Evolutionary conservation across 2,113 vertebrate genomes (phyloP).

Genomic region (Falco punctatus): DNA sequence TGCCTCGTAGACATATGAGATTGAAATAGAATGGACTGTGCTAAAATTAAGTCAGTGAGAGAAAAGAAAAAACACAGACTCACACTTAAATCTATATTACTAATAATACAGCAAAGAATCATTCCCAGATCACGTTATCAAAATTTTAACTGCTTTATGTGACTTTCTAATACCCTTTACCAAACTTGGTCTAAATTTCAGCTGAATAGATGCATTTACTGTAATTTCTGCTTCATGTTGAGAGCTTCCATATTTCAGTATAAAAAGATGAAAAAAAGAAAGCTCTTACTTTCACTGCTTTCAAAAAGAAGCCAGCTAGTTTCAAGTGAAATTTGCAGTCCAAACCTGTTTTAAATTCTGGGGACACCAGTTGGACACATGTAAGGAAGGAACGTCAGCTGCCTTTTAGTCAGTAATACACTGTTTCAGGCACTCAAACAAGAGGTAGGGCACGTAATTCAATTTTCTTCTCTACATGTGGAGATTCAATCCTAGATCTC

Average conservation of each 20-base stretch:
- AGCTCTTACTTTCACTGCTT: background rate
- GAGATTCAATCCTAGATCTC: background rate
- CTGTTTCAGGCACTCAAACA: background rate
- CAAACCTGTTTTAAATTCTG: background rate
- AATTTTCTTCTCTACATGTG: background rate
- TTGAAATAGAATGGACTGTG: background rate
- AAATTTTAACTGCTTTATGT: background rate
- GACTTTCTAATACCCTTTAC: background rate
- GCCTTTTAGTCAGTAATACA: background rate
- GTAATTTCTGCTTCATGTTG: background rate
- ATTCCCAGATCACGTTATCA: background rate
- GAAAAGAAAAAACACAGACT: background rate
- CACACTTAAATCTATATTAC: background rate
- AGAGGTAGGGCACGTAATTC: background rate
- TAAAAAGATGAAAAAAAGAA: background rate
- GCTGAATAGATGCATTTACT: background rate
- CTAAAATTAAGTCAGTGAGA: background rate
- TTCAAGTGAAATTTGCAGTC: background rate
- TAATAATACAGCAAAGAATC: background rate
- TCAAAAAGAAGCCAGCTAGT: background rate
- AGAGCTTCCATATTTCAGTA: background rate
- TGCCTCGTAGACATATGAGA: background rate
- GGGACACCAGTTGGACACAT: rapidly evolving
- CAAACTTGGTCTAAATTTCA: background rate
- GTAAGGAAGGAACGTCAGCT: background rate